These are phyloP conservation scores for Pithys albifrons DNA, from an alignment of 2,113 vertebrate species.

Conservation along the genomic window DNA sequence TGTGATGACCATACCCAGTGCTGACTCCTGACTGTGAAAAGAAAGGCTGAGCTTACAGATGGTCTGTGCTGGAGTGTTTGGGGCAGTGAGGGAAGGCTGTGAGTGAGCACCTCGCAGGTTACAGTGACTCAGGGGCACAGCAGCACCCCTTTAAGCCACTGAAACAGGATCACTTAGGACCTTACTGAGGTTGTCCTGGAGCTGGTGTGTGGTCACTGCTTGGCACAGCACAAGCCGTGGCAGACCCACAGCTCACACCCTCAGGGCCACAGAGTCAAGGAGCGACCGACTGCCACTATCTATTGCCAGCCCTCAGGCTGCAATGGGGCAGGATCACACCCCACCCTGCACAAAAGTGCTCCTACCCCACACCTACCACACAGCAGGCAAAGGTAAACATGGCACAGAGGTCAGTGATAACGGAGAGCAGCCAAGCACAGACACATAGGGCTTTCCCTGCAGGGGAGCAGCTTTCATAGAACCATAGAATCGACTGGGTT, in stretches of 20 bases:
- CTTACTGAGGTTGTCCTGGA: background rate
- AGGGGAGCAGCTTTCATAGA: background rate
- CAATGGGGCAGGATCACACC: background rate
- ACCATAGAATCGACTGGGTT: too few species aligned
- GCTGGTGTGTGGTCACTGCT: background rate
- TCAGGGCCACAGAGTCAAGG: background rate
- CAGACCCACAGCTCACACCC: background rate
- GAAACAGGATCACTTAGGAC: background rate
- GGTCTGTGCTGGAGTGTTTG: background rate
- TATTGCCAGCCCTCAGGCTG: background rate
- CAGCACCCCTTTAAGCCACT: background rate
- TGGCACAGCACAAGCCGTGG: background rate
- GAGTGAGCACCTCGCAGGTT: background rate
- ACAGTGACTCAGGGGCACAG: background rate
- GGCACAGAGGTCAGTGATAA: background rate
- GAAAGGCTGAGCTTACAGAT: background rate
- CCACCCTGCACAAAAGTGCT: background rate
- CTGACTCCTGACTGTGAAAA: background rate
- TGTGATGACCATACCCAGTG: background rate
- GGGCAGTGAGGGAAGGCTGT: background rate
- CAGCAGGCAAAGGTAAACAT: background rate
- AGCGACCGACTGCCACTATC: background rate
- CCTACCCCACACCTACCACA: background rate
- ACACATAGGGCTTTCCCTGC: background rate
- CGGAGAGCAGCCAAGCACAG: background rate